Evolutionary conservation across 2,888 invertebrate species (phyloP).

Genomic region (Papilio gigon): DNA sequence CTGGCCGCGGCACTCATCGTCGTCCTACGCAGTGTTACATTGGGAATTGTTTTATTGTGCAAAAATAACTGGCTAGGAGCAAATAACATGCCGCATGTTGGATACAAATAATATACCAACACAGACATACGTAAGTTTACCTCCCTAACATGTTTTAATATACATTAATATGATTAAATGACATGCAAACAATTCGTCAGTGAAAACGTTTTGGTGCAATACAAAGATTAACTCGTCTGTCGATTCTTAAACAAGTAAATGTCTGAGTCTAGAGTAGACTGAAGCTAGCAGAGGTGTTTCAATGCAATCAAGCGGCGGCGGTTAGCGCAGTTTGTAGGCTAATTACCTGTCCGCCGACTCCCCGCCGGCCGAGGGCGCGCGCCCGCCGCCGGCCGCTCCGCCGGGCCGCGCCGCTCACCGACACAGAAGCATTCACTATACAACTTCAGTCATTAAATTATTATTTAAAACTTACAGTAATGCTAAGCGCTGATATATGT

Average conservation of each 20-base stretch:
- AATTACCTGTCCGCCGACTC: conserved; percentile 31
- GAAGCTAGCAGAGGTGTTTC: conserved; percentile 1
- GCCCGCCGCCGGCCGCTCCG: not conserved
- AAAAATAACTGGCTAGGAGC: not conserved
- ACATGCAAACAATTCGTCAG: too few relatives aligned
- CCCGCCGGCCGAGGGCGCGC: not conserved
- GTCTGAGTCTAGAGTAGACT: not conserved
- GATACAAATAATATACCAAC: too few relatives aligned
- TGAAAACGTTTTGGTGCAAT: too few relatives aligned
- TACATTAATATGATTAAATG: too few relatives aligned
- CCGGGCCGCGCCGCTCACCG: not conserved
- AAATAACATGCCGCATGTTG: too few relatives aligned
- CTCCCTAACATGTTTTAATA: too few relatives aligned
- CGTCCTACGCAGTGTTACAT: not conserved
- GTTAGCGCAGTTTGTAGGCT: conserved; percentile 26
- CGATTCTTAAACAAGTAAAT: not conserved
- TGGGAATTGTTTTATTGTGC: not conserved
- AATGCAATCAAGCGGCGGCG: conserved; percentile 13
- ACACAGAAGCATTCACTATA: not conserved
- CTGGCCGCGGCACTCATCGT: not conserved
- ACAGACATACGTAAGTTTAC: too few relatives aligned
- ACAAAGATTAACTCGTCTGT: too few relatives aligned
- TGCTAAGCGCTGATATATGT: not conserved
- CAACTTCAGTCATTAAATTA: not conserved
- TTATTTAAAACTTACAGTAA: not conserved